Conservation (phyloP, 2,888 invertebrate species). For the Poecilus cupreus region DNA sequence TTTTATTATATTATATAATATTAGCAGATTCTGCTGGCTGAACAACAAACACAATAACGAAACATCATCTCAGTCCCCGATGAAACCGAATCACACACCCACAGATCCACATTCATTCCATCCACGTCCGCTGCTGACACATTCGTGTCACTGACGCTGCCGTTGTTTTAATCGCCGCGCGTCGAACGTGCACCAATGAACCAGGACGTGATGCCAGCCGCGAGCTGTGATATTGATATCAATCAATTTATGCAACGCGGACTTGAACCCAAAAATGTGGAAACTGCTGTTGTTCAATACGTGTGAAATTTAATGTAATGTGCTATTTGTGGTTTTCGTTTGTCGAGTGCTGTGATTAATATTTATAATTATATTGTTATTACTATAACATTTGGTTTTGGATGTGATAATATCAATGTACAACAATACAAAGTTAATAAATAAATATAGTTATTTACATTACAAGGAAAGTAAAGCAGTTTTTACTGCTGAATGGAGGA, state of each 20-base stretch:
- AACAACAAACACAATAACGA: no score
- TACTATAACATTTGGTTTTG: background rate
- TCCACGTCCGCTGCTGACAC: slow-evolving; percentile 5
- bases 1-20: no score
- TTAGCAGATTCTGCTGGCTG: no score
- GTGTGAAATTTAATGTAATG: background rate
- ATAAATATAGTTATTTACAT: no score
- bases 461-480: no score
- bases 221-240: slow-evolving; percentile 23
- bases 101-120: background rate
- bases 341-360: background rate
- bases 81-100: no score
- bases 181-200: background rate
- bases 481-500: no score
- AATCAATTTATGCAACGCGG: slow-evolving; percentile 19
- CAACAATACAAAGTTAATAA: no score
- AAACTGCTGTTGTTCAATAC: background rate
- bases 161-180: slow-evolving; percentile 3
- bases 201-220: background rate
- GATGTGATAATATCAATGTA: no score
- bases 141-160: background rate
- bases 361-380: background rate
- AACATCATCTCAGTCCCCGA: no score
- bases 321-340: background rate
- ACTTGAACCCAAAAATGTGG: slow-evolving; percentile 25